phyloP scores from a whole-genome alignment of 2,113 vertebrate genomes.

The Smithornis capensis region DNA sequence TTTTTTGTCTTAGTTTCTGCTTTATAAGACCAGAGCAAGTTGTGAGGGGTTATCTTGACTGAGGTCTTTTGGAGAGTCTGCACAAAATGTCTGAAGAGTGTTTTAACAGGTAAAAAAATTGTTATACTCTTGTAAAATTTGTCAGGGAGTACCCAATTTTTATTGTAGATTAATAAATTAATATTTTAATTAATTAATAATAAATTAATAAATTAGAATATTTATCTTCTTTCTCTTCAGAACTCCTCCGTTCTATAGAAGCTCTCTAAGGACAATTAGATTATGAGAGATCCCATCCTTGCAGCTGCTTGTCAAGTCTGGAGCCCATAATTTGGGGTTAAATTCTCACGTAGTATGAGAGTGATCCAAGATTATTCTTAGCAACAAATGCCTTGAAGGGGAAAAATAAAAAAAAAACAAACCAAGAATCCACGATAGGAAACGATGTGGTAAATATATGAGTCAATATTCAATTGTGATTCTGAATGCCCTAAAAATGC shows the following conservation, averaged over 20 bases:
- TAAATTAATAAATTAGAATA: too few species aligned
- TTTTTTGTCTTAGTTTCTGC: conserved; percentile 7
- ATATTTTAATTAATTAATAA: too few species aligned
- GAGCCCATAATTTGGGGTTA: neutral
- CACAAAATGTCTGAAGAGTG: neutral
- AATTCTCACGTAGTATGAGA: neutral
- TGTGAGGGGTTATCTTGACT: neutral
- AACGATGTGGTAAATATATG: neutral
- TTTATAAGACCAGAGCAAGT: neutral
- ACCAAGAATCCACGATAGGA: neutral
- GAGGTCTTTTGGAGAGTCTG: neutral
- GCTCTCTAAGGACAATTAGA: neutral
- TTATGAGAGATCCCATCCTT: neutral
- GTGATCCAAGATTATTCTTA: neutral
- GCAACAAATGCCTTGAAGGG: neutral
- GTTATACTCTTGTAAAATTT: neutral
- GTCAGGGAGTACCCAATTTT: neutral
- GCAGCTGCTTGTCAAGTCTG: neutral
- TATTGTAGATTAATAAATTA: neutral
- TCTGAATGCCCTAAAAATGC: neutral
- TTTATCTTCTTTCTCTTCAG: neutral
- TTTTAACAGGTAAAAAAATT: neutral
- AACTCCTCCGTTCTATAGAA: neutral
- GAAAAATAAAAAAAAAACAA: neutral
- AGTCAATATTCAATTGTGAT: neutral